Evolutionary conservation across 2,113 vertebrate genomes (phyloP).

Genomic region (Amblyopsis rosae): DNA sequence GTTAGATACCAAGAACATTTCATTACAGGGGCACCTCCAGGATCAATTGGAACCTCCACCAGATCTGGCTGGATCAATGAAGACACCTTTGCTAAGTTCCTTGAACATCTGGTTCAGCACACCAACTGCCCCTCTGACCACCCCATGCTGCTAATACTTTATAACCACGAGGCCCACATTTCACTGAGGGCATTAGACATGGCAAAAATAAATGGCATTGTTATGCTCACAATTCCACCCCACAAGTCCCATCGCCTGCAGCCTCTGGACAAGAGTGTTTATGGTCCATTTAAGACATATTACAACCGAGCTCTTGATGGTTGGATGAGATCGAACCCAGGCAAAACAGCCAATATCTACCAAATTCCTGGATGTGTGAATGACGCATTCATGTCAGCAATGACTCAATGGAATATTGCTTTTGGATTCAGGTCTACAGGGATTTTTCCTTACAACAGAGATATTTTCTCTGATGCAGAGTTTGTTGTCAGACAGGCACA

Average conservation of each 20-base stretch:
- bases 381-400: constrained; percentile 6
- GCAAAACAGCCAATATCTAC: constrained; percentile 25
- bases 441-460: constrained; percentile 27
- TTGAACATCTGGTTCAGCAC: constrained; percentile 25
- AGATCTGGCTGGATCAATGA: constrained; percentile 38
- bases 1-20: constrained; percentile 29
- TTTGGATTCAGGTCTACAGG: constrained; percentile 37
- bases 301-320: constrained; percentile 25
- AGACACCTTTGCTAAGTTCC: constrained; percentile 27
- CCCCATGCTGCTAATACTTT: too few relatives aligned
- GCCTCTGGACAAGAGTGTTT: neutral
- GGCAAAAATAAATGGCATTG: too few relatives aligned
- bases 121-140: constrained; percentile 18
- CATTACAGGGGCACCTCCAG: constrained; percentile 29
- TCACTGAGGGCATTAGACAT: too few relatives aligned
- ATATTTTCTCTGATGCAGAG: constrained; percentile 31
- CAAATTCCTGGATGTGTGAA: constrained; percentile 16
- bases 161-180: too few relatives aligned
- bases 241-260: too few relatives aligned
- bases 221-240: too few relatives aligned
- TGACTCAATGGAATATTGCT: neutral
- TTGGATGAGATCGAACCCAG: constrained; percentile 19
- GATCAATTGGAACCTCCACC: constrained; percentile 24
- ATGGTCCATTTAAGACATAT: constrained; percentile 22
- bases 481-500: constrained; percentile 33